Base-by-base conservation (phyloP, 2,888 invertebrate species). In the Argyresthia goedartella region DNA sequence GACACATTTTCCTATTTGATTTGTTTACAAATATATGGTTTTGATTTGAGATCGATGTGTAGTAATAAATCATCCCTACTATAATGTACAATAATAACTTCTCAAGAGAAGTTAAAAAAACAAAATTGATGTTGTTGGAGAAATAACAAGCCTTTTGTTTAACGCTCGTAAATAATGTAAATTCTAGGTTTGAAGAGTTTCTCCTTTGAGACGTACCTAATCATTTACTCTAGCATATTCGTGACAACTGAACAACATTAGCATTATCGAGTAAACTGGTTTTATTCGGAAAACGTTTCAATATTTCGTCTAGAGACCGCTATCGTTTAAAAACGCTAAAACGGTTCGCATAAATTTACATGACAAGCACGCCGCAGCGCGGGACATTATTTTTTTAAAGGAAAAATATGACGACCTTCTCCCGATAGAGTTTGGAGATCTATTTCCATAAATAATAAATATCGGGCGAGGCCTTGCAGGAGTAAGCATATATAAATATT, bases 371-470 rank as follows among this genome's bases (percentile, higher is more conserved):
- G 33, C 69, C 72, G 73, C 69, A 58, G 57, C 63, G 67, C 33
- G 69, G 71, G 77, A 76, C 75, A 76, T 80, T 78, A 79, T 76
- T 79, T 82, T 81, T 65, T 80, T 81, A 75, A 81, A 81, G 79
- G 78, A 6, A 81, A 82, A 84, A 82, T 82, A 82, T 80, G 82
- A 80, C 81, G 77, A 77, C 78, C 79, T 79, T 75, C 74, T 73
- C 70, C 59, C 77, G 73, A 69, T 69, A 76, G 79, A 78, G 79
- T 76, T 76, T 69, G 71, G 79, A 77, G 76, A 74, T 80, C 77
- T 79, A 84, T 84, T 81, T 84, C 82, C 82, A 84, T 84, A 82
- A 84, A 84, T 84, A 84, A 82, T 81, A 81, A 82, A 82, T 82
- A 82, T 81, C 78, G 81, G 15, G 36, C 36, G 48, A 48, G 48